Evolutionary conservation across 2,888 invertebrate genomes (phyloP), one percentile per base, ranked within the genome.

Genomic region (Cantharis rufa): DNA sequence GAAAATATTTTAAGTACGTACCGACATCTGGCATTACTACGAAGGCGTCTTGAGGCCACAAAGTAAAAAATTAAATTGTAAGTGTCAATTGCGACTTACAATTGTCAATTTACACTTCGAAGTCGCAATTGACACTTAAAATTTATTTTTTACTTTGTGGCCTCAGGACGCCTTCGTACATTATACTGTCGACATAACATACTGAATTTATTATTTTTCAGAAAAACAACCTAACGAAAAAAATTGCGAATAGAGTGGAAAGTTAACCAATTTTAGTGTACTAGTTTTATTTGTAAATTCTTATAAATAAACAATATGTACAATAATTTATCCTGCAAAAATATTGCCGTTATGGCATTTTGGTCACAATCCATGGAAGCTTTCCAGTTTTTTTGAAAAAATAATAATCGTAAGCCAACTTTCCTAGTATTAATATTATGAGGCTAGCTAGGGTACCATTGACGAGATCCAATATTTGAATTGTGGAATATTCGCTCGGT

Each of bases 301-400:
- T 48, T n/a, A 48, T 48, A 48, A 48, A 48, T 48, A 48, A 48
- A 68, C n/a, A 18, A 15, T 68, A 24, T 27, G 24, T 15, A 21
- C 24, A 68, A 21, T 68, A n/a, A 4, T 68, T 11, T 18, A 3
- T 18, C 18, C 18, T 18, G n/a, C 10, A 15, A 27, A 27, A 9
- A 10, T 68, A 9, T 48, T 48, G 3, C 27, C 0, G n/a, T 88
- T 87, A 93, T 27, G 95, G 95, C 87, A 96, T 90, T 87, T 95
- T 93, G 70, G 93, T 92, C 2, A 95, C 94, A 80, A 96, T 91
- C 96, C 96, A 96, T 0, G 96, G 96, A 78, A 96, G 88, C 83
- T 92, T 91, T 0, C 96, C 95, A 18, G 94, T 94, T 77, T 91
- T 93, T 86, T 94, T 95, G 86, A 94, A 96, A 83, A 89, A 90